phyloP scores from a whole-genome alignment of 2,888 invertebrate species.

The Lycophotia porphyrea region DNA sequence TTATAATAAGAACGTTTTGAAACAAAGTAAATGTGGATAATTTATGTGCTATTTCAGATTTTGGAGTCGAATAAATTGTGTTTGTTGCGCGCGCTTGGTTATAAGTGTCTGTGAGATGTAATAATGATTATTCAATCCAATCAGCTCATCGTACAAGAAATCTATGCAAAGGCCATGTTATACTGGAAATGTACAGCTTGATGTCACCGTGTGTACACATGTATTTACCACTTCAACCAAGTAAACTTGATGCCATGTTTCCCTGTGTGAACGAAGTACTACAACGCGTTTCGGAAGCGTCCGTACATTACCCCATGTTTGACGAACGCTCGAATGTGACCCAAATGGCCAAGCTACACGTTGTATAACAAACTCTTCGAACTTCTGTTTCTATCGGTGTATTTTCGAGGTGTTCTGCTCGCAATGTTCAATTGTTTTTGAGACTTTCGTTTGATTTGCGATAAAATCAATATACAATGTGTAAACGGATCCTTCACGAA shows the following conservation, averaged over 20 bases:
- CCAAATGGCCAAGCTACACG: neutral
- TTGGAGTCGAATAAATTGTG: conserved; percentile 1
- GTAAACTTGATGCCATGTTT: neutral
- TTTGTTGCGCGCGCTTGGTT: no score
- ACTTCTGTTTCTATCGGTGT: neutral
- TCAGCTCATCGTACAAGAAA: no score
- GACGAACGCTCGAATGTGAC: conserved; percentile 5
- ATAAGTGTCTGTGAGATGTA: no score
- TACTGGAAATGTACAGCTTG: no score
- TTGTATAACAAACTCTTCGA: neutral
- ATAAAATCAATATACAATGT: neutral
- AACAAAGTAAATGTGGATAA: neutral
- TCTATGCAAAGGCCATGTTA: no score
- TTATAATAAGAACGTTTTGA: conserved; percentile 26
- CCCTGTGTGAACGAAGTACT: neutral
- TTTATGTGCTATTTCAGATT: conserved; percentile 20
- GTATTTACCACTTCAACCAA: neutral
- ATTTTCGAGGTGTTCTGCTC: neutral
- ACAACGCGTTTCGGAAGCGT: neutral
- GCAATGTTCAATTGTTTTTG: neutral
- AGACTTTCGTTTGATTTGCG: neutral
- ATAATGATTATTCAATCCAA: no score
- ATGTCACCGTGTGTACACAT: no score
- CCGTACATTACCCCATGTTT: neutral
- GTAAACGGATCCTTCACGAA: no score